Evolutionary conservation across 2,797 vertebrate genomes (phyloP), one percentile per base, ranked within the genome.

Genomic region (Lates japonicus): DNA sequence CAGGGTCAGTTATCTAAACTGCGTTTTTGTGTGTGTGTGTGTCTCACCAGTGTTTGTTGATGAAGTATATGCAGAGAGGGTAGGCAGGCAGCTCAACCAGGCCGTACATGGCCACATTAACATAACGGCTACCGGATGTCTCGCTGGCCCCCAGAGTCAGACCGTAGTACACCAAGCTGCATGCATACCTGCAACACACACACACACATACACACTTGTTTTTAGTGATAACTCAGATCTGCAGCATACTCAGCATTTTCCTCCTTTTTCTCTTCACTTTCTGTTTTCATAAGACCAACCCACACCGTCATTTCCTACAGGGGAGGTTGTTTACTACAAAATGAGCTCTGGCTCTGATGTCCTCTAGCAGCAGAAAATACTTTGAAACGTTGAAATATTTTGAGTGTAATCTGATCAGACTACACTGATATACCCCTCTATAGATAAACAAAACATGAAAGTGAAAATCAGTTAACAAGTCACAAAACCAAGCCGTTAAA

Each of bases 101-200:
- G 25, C 97, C 97, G 55, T 96, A 97, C 94, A 98, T 96, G 70
- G 96, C 95, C 12, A 97, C 95, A 13, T 96, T 97, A 37, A 97
- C 60, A 55, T 96, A 98, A 0, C 96, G 94, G 80, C 93, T 97
- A 16, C 97, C 97, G 44, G 95, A 95, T 70, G 94, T 91, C 44
- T 96, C 95, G 33, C 95, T 89, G 20, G 96, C 96, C 5, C 96
- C 97, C 92, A 98, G 92, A 5, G 96, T 98, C 83, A 98, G 90
- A 33, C 97, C 97, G 22, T 97, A 98, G 82, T 97, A 98, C 60
- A 98, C 96, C 84, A 98, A 92, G 44, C 97, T 97, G 93, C 97
- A 97, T 0, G 95, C 96, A 13, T 96, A 98, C 97, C 97, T 98
- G 85, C 48, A 84, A 70, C 2, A 84, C 37, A 61, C 46, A 14